A percentile compares a stretch with the other conserved stretches of the same genome.
Conservation (phyloP, 1,140 invertebrate species). For the Scaptomyza hsui region DNA sequence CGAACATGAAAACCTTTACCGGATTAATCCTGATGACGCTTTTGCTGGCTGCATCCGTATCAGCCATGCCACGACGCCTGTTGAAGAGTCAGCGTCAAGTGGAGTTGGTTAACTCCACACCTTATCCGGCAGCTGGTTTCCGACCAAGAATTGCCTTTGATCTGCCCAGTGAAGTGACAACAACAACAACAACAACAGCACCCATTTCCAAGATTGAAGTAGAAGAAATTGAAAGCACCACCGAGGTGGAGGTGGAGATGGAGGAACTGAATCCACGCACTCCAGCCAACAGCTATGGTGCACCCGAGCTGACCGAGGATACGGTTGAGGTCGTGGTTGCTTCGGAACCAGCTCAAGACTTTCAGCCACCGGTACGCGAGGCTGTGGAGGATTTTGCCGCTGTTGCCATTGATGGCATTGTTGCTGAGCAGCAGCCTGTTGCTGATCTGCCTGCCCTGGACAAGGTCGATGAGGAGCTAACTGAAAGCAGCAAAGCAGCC, state of each 20-base stretch:
- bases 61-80: constrained; percentile 58
- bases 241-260: constrained; percentile 36
- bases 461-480: constrained; percentile 36
- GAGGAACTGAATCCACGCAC: constrained; percentile 58
- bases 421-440: constrained; percentile 73
- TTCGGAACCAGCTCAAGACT: constrained; percentile 60
- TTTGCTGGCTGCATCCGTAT: constrained; percentile 36
- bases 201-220: constrained; percentile 26
- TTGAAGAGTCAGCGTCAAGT: constrained; percentile 73
- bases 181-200: constrained; percentile 32
- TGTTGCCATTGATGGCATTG: constrained; percentile 47
- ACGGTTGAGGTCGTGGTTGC: constrained; percentile 63
- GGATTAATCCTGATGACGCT: constrained; percentile 45
- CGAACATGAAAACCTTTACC: constrained; percentile 46
- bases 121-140: constrained; percentile 76
- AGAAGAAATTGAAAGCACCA: constrained; percentile 42
- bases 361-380: constrained; percentile 76
- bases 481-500: constrained; percentile 33
- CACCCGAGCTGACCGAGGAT: constrained; percentile 48
- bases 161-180: constrained; percentile 62
- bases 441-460: constrained; percentile 78
- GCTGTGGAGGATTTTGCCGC: constrained; percentile 73
- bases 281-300: constrained; percentile 65
- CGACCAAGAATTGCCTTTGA: constrained; percentile 69
- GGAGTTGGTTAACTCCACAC: constrained; percentile 63